Evolutionary conservation across 2,113 vertebrate genomes (phyloP), one percentile per base, ranked within the genome.

Genomic region (Zapus hudsonius): DNA sequence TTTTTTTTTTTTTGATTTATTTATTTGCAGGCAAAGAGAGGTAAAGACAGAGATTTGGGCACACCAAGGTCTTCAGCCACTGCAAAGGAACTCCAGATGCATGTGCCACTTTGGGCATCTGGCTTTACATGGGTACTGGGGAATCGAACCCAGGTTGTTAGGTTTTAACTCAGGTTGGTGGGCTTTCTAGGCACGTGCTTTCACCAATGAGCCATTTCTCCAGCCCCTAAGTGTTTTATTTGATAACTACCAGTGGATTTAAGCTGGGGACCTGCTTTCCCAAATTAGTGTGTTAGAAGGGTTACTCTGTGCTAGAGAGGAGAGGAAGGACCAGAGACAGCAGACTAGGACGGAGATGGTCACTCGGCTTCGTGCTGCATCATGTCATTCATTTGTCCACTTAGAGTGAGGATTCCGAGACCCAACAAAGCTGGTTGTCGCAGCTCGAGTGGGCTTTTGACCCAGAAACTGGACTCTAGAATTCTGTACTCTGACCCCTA

Each of bases 171-270:
- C n/a, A n/a, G n/a, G n/a, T n/a, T n/a, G n/a, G n/a, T n/a, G n/a
- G n/a, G n/a, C n/a, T n/a, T n/a, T n/a, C n/a, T n/a, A n/a, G n/a
- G n/a, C n/a, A n/a, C n/a, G n/a, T n/a, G n/a, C n/a, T n/a, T n/a
- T n/a, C n/a, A n/a, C n/a, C n/a, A n/a, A n/a, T n/a, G n/a, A n/a
- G n/a, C n/a, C n/a, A n/a, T n/a, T n/a, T n/a, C n/a, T n/a, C n/a
- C n/a, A n/a, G n/a, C n/a, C n/a, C n/a, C n/a, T n/a, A n/a, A 73
- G 19, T 69, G 31, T 64, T 86, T 92, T 70, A 52, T 85, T 52
- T 89, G 42, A 44, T 33, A 40, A 47, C 31, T 22, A 33, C 55
- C 38, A 33, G 81, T 55, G 44, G 36, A 76, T 73, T n/a, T 75
- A 66, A 47, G 23, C 8, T 44, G 80, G 27, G 81, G 33, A 29